Conservation (phyloP, 2,113 vertebrate genomes). For the Pangasianodon hypophthalmus region DNA sequence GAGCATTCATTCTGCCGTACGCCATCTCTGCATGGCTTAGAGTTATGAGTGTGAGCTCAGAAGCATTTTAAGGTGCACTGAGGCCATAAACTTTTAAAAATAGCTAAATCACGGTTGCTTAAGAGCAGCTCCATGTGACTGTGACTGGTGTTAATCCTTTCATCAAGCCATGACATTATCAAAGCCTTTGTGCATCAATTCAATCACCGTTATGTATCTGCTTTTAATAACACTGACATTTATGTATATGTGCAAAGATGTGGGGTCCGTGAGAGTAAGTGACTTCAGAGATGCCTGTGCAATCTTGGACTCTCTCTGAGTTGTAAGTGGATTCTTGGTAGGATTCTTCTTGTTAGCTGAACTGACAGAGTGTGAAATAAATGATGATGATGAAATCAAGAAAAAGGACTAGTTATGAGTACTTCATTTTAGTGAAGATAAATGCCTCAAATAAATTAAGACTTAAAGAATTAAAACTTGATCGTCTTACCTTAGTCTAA, state of each 20-base stretch:
- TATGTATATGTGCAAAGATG: neutral
- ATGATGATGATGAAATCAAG: neutral
- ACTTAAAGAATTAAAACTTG: neutral
- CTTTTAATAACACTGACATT: constrained; percentile 43
- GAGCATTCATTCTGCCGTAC: constrained; percentile 38
- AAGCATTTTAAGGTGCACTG: constrained; percentile 33
- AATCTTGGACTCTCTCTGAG: neutral
- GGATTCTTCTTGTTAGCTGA: neutral
- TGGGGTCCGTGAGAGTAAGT: neutral
- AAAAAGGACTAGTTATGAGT: neutral
- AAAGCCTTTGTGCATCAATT: constrained; percentile 32
- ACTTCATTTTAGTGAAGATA: neutral
- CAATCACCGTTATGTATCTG: constrained; percentile 31
- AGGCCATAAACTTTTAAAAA: constrained; percentile 53
- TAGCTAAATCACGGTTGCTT: constrained; percentile 34
- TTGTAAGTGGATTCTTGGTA: constrained; percentile 5
- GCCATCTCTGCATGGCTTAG: constrained; percentile 20
- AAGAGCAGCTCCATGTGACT: constrained; percentile 14
- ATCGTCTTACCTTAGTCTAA: neutral
- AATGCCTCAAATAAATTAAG: neutral
- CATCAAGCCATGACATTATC: constrained; percentile 1
- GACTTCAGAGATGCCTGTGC: neutral
- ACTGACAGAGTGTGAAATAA: neutral
- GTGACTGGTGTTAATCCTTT: constrained; percentile 21
- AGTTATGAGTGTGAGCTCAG: constrained; percentile 21